Percentiles rank a stretch among this genome's conserved stretches.
Evolutionary conservation across 2,113 vertebrate genomes (phyloP).

Genomic region (Ancistrus triradiatus): DNA sequence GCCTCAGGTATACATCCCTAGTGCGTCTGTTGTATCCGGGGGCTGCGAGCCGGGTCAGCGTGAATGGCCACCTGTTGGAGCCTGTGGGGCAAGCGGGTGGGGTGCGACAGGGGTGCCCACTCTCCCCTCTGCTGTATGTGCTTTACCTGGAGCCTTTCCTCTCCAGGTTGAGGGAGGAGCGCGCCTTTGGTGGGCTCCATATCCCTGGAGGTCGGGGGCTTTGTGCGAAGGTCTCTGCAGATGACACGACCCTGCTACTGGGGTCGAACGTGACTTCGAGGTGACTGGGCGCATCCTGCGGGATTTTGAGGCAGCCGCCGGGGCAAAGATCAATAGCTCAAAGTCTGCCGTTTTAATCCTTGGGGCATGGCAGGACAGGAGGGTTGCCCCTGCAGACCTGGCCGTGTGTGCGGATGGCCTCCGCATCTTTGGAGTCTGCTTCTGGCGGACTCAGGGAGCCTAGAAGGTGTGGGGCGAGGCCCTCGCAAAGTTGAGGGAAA

Average conservation of each 20-base stretch:
- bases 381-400: background rate
- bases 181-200: background rate
- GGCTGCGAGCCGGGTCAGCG: background rate
- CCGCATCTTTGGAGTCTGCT: background rate
- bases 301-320: background rate
- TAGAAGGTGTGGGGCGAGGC: background rate
- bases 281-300: background rate
- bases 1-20: background rate
- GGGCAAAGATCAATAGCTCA: background rate
- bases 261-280: background rate
- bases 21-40: background rate
- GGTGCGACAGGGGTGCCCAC: too few species aligned
- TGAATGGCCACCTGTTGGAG: too few species aligned
- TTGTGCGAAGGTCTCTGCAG: background rate
- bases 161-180: too few species aligned
- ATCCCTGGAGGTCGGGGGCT: background rate
- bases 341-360: background rate
- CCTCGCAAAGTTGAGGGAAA: too few species aligned
- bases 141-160: too few species aligned
- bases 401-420: background rate
- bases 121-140: constrained; percentile 14
- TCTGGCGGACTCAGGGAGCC: background rate
- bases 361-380: background rate
- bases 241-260: background rate
- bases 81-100: constrained; percentile 1